Base-by-base conservation (phyloP, 1,140 invertebrate genomes). In the Pemphigus obesinymphae region DNA sequence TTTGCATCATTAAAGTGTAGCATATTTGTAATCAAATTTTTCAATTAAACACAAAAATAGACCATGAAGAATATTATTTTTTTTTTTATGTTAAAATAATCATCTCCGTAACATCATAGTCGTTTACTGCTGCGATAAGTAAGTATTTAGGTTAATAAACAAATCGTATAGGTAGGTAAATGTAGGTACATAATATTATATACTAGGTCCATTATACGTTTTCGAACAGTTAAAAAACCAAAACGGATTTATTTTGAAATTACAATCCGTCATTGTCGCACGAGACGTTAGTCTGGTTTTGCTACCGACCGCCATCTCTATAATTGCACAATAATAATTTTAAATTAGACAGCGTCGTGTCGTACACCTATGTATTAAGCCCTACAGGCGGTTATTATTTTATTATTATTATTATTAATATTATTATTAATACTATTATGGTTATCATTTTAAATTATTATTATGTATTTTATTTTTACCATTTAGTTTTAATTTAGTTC, bases 251-350 rank as follows among this genome's bases (percentile, higher is more conserved):
- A 45, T 73, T 73, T 50, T 73, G 26, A 73, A 50, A 73, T 73
- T 29, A 31, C 26, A n/a, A 73, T 50, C 20, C 26, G 26, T 73
- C 70, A 73, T 26, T 73, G 26, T 73, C 43, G 15, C 45, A n/a
- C n/a, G 20, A 31, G 43, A 48, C 26, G 11, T 50, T 73, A 50
- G 45, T 48, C 43, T 3, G 43, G 43, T 48, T 63, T 6, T n/a
- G n/a, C 23, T 15, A 50, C 26, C 43, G 13, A 73, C 17, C 17
- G 2, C 23, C n/a, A 10, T 45, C 13, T 17, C 8, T 15, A 13
- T n/a, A 20, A 73, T 73, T 50, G 17, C 70, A 50, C 11, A 73
- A 50, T 48, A 73, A 73, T 50, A 73, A 23, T 73, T 73, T 48
- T 73, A 73, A 73, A 73, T 50, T 50, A 73, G 43, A 20, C n/a